phyloP scores from a whole-genome alignment of 2,797 vertebrate genomes.

The Benthosema pterotum region DNA sequence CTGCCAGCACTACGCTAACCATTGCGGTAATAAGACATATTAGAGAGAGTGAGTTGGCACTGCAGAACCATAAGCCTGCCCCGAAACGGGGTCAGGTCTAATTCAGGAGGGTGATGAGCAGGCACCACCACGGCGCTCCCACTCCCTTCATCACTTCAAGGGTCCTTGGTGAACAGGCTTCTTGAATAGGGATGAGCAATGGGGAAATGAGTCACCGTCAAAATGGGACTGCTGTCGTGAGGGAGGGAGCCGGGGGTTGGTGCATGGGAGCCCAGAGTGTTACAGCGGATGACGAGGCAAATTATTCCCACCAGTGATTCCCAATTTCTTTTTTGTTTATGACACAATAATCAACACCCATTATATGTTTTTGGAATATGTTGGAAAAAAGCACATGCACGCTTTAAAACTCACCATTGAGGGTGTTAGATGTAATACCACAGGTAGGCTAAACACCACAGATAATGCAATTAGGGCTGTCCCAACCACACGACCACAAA shows the following conservation, averaged over 20 bases:
- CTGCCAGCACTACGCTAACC: slow-evolving; percentile 31
- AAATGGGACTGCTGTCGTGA: slow-evolving; percentile 35
- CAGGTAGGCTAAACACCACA: no score
- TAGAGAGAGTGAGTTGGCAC: slow-evolving; percentile 21
- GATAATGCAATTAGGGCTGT: no score
- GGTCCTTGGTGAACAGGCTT: slow-evolving; percentile 49
- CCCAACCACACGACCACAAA: no score
- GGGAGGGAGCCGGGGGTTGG: no score
- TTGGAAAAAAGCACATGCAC: no score
- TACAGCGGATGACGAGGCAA: not conserved
- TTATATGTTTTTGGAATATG: no score
- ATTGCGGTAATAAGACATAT: slow-evolving; percentile 45
- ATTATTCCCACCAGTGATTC: no score
- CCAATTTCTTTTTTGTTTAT: no score
- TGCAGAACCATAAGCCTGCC: slow-evolving; percentile 18
- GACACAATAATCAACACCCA: no score
- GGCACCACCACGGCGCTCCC: slow-evolving; percentile 38
- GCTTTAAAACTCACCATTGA: no score
- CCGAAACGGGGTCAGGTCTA: slow-evolving; percentile 63
- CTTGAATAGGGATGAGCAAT: slow-evolving; percentile 70
- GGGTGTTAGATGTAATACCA: no score
- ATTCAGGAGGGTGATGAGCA: slow-evolving; percentile 49
- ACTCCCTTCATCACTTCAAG: slow-evolving; percentile 57
- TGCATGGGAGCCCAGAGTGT: no score
- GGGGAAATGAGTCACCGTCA: slow-evolving; percentile 48